Conservation (phyloP, 2,888 invertebrate genomes). For the Melikaiella ostensackeni region DNA sequence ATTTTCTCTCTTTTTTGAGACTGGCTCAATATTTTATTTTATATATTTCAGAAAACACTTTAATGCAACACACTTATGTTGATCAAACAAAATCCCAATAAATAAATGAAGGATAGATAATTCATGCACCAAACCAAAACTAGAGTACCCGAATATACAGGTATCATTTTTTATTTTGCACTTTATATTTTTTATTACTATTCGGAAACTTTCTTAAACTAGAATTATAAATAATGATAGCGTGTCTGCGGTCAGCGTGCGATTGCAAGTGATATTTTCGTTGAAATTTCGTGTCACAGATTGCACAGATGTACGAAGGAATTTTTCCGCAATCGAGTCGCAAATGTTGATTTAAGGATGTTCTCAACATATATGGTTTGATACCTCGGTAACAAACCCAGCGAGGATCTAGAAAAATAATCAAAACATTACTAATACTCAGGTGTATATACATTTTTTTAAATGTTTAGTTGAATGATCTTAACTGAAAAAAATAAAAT, state of each 20-base stretch:
- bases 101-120: too few relatives aligned
- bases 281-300: constrained; percentile 76
- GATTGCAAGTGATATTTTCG: constrained; percentile 76
- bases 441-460: not conserved
- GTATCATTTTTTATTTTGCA: not conserved
- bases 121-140: not conserved
- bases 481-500: not conserved
- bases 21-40: not conserved
- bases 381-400: constrained; percentile 73
- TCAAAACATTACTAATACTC: not conserved
- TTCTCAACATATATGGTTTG: constrained; percentile 75
- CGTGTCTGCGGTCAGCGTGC: constrained; percentile 65
- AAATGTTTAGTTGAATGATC: not conserved
- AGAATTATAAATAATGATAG: constrained; percentile 50
- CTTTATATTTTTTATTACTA: not conserved
- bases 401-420: constrained; percentile 9
- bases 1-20: not conserved
- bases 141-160: not conserved
- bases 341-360: constrained; percentile 76
- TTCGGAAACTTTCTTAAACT: constrained; percentile 3
- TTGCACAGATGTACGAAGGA: constrained; percentile 75
- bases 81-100: not conserved
- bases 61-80: not conserved
- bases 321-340: constrained; percentile 77
- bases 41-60: not conserved